These are phyloP conservation scores for Belonocnema kinseyi DNA, from an alignment of 1,140 invertebrate genomes.

Conservation along the genomic window DNA sequence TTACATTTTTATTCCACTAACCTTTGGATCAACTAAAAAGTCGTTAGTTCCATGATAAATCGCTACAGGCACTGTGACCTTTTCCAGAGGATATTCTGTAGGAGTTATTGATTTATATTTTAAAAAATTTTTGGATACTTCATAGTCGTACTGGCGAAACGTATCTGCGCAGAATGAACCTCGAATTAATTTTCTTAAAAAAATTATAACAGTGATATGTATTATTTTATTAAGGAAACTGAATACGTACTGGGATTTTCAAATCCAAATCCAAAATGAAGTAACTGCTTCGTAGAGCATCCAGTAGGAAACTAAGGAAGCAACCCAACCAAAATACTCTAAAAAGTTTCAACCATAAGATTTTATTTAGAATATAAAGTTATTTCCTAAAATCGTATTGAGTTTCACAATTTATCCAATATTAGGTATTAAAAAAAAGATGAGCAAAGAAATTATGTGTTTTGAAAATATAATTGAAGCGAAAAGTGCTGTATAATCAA, in stretches of 20 bases:
- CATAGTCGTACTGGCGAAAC: slow-evolving; percentile 81
- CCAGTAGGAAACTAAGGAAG: slow-evolving; percentile 15
- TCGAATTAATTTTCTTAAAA: too few species aligned
- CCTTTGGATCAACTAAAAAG: slow-evolving; percentile 77
- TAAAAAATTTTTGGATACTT: slow-evolving; percentile 74
- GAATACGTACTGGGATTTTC: slow-evolving; percentile 29
- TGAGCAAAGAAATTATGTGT: not conserved
- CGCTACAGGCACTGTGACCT: slow-evolving; percentile 80
- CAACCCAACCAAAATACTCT: slow-evolving; percentile 16
- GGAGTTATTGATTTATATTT: slow-evolving; percentile 77
- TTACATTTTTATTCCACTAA: slow-evolving; percentile 43
- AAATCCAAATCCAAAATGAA: slow-evolving; percentile 34
- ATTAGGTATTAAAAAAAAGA: not conserved
- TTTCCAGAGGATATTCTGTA: slow-evolving; percentile 80
- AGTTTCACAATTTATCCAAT: slow-evolving; percentile 1
- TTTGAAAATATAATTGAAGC: too few species aligned
- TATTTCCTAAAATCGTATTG: too few species aligned
- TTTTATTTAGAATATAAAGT: too few species aligned
- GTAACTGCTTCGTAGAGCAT: slow-evolving; percentile 36
- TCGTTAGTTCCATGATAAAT: slow-evolving; percentile 82
- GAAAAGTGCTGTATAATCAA: too few species aligned
- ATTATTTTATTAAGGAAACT: not conserved
- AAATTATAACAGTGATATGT: not conserved
- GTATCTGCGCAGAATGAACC: slow-evolving; percentile 8
- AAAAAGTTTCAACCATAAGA: not conserved